Evolutionary conservation across 2,888 invertebrate genomes (phyloP).

Genomic region (Pterobdella sp.): DNA sequence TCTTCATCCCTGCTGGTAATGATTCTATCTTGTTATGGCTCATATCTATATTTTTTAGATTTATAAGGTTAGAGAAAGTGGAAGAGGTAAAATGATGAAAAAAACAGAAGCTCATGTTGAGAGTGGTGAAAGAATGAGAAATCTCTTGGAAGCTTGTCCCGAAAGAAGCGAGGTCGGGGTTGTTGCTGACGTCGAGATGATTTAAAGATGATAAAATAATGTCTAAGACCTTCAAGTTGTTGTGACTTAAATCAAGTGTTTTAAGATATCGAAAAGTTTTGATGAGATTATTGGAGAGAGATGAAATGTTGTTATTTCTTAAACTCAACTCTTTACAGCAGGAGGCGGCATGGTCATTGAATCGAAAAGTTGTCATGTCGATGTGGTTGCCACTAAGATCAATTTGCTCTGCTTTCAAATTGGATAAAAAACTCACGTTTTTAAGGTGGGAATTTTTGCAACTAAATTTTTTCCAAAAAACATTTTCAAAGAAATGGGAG

Average conservation of each 20-base stretch:
- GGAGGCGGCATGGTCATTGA: background rate
- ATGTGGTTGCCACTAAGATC: conserved; percentile 24
- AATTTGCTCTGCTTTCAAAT: conserved; percentile 1
- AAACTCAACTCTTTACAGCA: conserved; percentile 9
- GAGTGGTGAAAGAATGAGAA: background rate
- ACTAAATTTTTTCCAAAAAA: background rate
- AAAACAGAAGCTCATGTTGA: conserved; percentile 24
- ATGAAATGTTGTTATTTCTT: background rate
- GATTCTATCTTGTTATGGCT: conserved; percentile 36
- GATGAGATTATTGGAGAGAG: conserved; percentile 15
- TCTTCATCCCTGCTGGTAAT: conserved; percentile 31
- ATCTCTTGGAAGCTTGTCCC: background rate
- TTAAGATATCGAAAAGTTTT: conserved; percentile 30
- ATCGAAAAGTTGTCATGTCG: conserved; percentile 4
- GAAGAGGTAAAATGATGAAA: conserved; percentile 29
- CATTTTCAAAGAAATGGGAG: conserved; percentile 15
- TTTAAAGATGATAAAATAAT: conserved; percentile 19
- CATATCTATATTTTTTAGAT: conserved; percentile 32
- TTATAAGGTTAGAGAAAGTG: conserved; percentile 33
- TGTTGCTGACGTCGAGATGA: conserved; percentile 19
- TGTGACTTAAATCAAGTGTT: conserved; percentile 34
- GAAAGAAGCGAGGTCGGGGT: background rate
- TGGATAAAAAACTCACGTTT: conserved; percentile 11
- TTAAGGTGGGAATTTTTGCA: conserved; percentile 6
- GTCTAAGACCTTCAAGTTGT: conserved; percentile 33